A percentile compares a stretch with the other conserved stretches of the same genome.
phyloP scores from a whole-genome alignment of 1,140 invertebrate species.

The Drosophila sulfurigaster region DNA sequence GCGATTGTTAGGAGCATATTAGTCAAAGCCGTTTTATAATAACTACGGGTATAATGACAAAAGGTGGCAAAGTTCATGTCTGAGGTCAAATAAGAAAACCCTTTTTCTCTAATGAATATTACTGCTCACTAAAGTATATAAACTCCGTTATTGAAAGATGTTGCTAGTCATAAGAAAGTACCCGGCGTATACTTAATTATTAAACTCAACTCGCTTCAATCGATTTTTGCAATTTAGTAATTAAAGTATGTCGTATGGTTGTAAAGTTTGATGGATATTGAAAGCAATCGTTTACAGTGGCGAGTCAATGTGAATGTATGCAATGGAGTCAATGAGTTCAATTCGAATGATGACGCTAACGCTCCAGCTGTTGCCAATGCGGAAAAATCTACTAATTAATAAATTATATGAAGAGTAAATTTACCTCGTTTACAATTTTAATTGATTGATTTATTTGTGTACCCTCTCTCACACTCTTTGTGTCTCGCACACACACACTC shows the following conservation, averaged over 20 bases:
- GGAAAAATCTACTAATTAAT: conserved; percentile 65
- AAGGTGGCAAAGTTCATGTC: conserved; percentile 68
- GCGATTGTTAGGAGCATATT: conserved; percentile 57
- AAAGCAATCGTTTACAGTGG: conserved; percentile 1
- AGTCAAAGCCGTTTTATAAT: conserved; percentile 73
- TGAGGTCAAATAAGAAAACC: conserved; percentile 34
- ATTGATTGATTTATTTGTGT: conserved; percentile 63
- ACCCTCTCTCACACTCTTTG: not conserved
- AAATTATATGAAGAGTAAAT: conserved; percentile 58
- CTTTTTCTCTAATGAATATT: not conserved
- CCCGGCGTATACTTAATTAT: conserved; percentile 8
- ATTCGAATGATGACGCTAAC: conserved; percentile 19
- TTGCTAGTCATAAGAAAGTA: not conserved
- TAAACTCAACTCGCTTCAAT: not conserved
- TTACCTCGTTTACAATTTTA: conserved; percentile 59
- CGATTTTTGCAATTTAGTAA: not conserved
- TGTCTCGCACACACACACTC: not conserved
- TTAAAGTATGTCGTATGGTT: not conserved
- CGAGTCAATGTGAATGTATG: not conserved
- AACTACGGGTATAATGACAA: conserved; percentile 56
- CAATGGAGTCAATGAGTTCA: conserved; percentile 23
- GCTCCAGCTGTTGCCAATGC: conserved; percentile 55
- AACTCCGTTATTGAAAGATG: not conserved
- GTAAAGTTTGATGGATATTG: not conserved
- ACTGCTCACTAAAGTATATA: not conserved